A percentile compares a stretch with the other conserved stretches of the same genome.
Conservation (phyloP, 1,140 invertebrate species). For the Bombus sibiricus region DNA sequence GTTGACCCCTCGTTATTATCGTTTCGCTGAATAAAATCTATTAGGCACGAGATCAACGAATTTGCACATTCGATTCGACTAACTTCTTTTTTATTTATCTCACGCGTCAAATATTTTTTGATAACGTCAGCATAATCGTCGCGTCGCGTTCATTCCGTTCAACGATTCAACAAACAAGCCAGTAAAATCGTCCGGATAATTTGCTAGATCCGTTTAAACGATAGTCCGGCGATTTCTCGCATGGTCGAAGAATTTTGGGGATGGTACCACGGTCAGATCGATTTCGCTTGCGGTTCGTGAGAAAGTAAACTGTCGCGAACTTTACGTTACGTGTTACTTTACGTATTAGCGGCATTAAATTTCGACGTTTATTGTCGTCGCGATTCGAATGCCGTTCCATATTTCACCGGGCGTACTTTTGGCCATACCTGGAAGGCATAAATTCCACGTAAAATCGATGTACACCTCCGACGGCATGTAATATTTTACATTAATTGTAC, state of each 20-base stretch:
- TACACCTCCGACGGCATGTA: conserved; percentile 43
- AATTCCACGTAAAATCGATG: conserved; percentile 57
- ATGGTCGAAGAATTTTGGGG: background rate
- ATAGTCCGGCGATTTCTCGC: background rate
- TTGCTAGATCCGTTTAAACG: background rate
- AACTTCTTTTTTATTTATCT: background rate
- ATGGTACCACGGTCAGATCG: background rate
- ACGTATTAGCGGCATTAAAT: conserved; percentile 13
- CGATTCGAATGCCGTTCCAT: background rate
- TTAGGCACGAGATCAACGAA: background rate
- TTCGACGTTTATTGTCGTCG: background rate
- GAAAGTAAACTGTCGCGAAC: conserved; percentile 1
- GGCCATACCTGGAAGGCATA: conserved; percentile 19
- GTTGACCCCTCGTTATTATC: too few relatives aligned
- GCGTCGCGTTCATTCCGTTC: too few relatives aligned
- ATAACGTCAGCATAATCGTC: background rate
- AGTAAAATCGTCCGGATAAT: background rate
- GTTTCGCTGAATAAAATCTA: background rate
- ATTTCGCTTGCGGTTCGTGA: background rate
- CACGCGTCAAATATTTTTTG: conserved; percentile 11
- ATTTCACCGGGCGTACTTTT: conserved; percentile 41
- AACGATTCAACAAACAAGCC: too few relatives aligned
- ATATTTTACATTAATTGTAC: conserved; percentile 70
- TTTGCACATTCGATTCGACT: background rate
- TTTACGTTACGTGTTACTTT: background rate